A percentile compares a stretch with the other conserved stretches of the same genome.
Conservation (phyloP, 2,888 invertebrate species). For the Epinotia nisella region DNA sequence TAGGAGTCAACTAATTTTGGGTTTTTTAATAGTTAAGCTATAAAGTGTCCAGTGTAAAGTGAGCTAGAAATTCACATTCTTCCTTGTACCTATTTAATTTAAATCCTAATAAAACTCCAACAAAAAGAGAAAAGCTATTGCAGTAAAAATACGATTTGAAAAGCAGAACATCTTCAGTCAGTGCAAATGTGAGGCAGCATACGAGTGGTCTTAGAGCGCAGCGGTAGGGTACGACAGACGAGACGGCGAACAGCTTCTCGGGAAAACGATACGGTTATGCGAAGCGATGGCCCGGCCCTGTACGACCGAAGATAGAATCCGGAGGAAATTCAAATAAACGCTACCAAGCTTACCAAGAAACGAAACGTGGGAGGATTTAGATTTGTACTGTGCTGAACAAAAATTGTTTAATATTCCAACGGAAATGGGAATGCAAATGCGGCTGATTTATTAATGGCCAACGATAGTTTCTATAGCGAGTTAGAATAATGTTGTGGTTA, state of each 20-base stretch:
- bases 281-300: constrained; percentile 51
- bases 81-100: too few species aligned
- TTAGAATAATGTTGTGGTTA: constrained; percentile 39
- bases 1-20: too few species aligned
- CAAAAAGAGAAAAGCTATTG: background rate
- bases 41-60: too few species aligned
- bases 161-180: constrained; percentile 13
- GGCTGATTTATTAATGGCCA: constrained; percentile 52
- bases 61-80: too few species aligned
- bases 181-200: constrained; percentile 28
- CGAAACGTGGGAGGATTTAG: constrained; percentile 61
- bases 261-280: constrained; percentile 49
- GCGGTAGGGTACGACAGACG: constrained; percentile 7
- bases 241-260: constrained; percentile 44
- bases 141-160: constrained; percentile 2
- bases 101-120: too few species aligned
- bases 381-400: constrained; percentile 60
- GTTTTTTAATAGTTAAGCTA: too few species aligned
- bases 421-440: constrained; percentile 56
- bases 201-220: constrained; percentile 20
- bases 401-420: constrained; percentile 60
- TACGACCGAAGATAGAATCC: constrained; percentile 53
- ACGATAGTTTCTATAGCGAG: constrained; percentile 39
- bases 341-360: constrained; percentile 52
- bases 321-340: constrained; percentile 71